Evolutionary conservation across 2,113 vertebrate genomes (phyloP).

Genomic region (Daubentonia madagascariensis): DNA sequence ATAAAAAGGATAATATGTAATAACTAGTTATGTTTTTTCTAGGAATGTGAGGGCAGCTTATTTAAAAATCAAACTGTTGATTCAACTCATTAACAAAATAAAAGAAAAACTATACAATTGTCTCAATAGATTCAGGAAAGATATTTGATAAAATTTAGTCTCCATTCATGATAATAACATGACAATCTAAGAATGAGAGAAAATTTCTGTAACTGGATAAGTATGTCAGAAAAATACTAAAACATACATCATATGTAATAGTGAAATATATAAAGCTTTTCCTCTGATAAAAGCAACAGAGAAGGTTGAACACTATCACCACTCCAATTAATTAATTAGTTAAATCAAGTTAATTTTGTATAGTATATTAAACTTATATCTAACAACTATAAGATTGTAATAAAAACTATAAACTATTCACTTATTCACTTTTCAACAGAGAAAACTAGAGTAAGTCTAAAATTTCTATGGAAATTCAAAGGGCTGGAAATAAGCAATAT

Average conservation of each 20-base stretch:
- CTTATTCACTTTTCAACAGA: neutral
- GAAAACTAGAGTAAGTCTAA: neutral
- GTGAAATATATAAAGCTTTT: neutral
- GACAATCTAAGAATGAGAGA: neutral
- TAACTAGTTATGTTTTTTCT: neutral
- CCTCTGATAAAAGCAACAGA: neutral
- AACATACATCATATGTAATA: neutral
- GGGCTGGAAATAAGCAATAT: neutral
- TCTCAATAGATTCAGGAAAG: neutral
- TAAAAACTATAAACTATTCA: neutral
- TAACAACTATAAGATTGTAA: neutral
- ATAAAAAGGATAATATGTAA: neutral
- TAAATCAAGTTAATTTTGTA: neutral
- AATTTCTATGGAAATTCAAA: neutral
- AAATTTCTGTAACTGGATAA: neutral
- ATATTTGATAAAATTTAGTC: neutral
- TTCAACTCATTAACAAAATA: neutral
- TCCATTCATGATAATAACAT: neutral
- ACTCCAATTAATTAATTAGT: neutral
- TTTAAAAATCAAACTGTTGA: neutral
- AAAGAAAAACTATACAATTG: neutral
- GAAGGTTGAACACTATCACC: neutral
- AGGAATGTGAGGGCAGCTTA: neutral
- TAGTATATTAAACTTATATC: neutral
- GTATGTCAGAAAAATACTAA: neutral